A percentile compares a stretch with the other conserved stretches of the same genome.
phyloP scores from a whole-genome alignment of 2,113 vertebrate genomes.

The Theristicus caerulescens region DNA sequence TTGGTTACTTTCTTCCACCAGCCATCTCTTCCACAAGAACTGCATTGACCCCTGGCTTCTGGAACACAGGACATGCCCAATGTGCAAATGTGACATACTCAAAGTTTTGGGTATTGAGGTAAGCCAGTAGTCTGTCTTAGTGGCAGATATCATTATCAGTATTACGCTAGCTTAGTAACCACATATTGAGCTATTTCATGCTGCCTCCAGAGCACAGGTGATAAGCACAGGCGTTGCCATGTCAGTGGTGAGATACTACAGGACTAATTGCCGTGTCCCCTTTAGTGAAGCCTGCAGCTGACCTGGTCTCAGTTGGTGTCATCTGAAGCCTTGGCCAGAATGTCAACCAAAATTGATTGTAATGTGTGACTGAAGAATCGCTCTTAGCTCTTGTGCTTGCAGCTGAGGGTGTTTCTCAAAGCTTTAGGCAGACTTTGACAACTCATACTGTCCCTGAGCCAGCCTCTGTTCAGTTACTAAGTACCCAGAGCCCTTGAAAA shows the following conservation, averaged over 20 bases:
- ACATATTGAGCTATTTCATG: neutral
- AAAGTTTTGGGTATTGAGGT: conserved; percentile 87
- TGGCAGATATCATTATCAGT: neutral
- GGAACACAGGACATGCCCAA: conserved; percentile 89
- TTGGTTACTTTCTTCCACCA: conserved; percentile 32
- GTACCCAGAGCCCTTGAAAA: neutral
- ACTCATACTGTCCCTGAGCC: neutral
- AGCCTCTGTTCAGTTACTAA: neutral
- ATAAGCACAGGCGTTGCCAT: neutral
- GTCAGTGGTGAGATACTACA: neutral
- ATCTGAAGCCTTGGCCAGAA: neutral
- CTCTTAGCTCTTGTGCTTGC: neutral
- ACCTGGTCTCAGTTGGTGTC: neutral
- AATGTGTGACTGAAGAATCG: neutral
- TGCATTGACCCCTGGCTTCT: conserved; percentile 94
- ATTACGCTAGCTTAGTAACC: fast-evolving
- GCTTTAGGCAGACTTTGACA: neutral
- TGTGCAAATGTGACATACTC: conserved; percentile 94
- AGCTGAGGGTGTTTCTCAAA: neutral
- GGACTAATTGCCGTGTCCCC: neutral
- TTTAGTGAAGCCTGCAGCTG: neutral
- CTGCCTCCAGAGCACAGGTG: neutral
- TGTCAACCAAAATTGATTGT: neutral
- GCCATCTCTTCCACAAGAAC: conserved; percentile 87
- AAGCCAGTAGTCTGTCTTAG: neutral